Evolutionary conservation across 2,797 vertebrate genomes (phyloP).

Genomic region (Danio jaintianensis): DNA sequence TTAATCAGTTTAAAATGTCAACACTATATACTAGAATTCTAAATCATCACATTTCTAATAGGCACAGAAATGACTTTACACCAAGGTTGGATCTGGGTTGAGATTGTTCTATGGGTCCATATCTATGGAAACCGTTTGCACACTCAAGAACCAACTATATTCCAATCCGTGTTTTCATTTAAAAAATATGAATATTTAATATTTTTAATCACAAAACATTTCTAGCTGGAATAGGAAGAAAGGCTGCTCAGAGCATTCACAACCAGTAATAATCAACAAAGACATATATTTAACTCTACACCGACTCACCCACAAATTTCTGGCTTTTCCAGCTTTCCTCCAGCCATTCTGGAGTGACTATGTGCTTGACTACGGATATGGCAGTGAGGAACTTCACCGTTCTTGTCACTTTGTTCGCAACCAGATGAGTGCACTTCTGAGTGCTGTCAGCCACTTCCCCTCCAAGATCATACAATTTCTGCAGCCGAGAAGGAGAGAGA

Average conservation of each 20-base stretch:
- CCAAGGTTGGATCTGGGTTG: background rate
- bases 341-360: slow-evolving; percentile 93
- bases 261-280: background rate
- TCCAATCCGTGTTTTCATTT: slow-evolving; percentile 12
- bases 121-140: slow-evolving; percentile 6
- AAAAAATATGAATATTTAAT: background rate
- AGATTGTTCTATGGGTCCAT: background rate
- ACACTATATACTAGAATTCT: too few species aligned
- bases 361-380: slow-evolving; percentile 91
- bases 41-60: background rate
- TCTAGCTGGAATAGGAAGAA: background rate
- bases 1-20: too few species aligned
- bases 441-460: slow-evolving; percentile 89
- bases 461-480: slow-evolving; percentile 93
- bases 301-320: slow-evolving; percentile 88
- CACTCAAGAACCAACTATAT: background rate
- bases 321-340: slow-evolving; percentile 95
- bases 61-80: background rate
- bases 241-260: background rate
- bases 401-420: slow-evolving; percentile 92
- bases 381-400: slow-evolving; percentile 97
- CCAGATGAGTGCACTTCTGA: slow-evolving; percentile 91
- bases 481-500: slow-evolving; percentile 38
- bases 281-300: background rate
- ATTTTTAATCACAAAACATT: slow-evolving; percentile 22